phyloP scores from a whole-genome alignment of 2,797 vertebrate genomes.

The Cetoscarus ocellatus region DNA sequence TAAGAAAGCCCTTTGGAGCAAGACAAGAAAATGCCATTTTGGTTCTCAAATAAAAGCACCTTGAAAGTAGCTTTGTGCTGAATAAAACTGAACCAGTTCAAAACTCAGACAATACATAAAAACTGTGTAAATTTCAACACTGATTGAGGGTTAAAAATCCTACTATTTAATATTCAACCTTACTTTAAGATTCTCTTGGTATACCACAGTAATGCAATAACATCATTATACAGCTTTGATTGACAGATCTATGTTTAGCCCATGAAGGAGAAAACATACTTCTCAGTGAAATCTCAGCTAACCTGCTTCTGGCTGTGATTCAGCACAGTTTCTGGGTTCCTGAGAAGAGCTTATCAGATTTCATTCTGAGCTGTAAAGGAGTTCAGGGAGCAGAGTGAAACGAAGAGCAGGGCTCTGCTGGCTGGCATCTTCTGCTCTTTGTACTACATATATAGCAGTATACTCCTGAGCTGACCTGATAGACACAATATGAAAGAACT shows the following conservation, averaged over 20 bases:
- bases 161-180: too few relatives aligned
- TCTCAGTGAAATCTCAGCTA: constrained; percentile 5
- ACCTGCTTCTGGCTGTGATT: constrained; percentile 18
- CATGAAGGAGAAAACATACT: constrained; percentile 15
- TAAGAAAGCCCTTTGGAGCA: too few relatives aligned
- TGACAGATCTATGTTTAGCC: constrained; percentile 18
- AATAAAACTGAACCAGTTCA: too few relatives aligned
- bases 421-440: constrained; percentile 47
- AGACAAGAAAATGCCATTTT: too few relatives aligned
- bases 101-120: too few relatives aligned
- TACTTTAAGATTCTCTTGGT: too few relatives aligned
- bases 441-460: not conserved
- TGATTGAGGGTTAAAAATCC: too few relatives aligned
- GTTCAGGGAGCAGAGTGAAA: constrained; percentile 32
- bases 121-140: too few relatives aligned
- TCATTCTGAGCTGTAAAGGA: constrained; percentile 17
- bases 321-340: constrained; percentile 1
- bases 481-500: too few relatives aligned
- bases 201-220: not conserved
- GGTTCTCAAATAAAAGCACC: too few relatives aligned
- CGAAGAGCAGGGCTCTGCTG: constrained; percentile 22
- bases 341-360: constrained; percentile 29
- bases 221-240: constrained; percentile 13
- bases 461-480: too few relatives aligned
- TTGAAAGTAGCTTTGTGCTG: too few relatives aligned